Conservation (phyloP, 2,113 vertebrate species). For the Chionodraco myersi region DNA sequence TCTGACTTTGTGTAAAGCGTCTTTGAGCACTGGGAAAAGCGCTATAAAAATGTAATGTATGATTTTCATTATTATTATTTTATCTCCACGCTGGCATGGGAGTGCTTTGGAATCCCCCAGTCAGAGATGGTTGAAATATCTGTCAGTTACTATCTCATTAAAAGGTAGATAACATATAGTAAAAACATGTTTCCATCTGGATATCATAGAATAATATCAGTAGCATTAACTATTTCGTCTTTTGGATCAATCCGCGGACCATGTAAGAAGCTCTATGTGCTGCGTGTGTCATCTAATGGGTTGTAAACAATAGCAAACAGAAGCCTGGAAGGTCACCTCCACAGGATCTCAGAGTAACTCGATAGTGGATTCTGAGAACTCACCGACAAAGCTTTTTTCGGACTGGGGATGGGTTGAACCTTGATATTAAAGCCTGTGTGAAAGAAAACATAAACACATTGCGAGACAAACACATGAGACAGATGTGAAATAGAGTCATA, state of each 20-base stretch:
- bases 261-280: background rate
- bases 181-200: background rate
- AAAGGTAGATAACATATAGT: background rate
- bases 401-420: constrained; percentile 14
- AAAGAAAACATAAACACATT: constrained; percentile 2
- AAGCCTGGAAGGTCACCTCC: background rate
- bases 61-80: no score
- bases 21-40: no score
- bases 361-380: background rate
- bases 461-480: background rate
- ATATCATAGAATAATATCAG: background rate
- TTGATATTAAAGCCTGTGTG: constrained; percentile 6
- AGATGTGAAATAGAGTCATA: background rate
- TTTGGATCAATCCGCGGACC: background rate
- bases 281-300: background rate
- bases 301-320: background rate
- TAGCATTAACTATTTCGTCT: background rate
- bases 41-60: no score
- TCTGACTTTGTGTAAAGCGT: no score
- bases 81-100: no score
- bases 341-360: background rate
- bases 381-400: constrained; percentile 4
- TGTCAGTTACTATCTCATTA: background rate
- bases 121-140: background rate
- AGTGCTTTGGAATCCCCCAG: no score